Percentiles rank a stretch among this genome's conserved stretches.
Conservation (phyloP, 2,797 vertebrate species). For the Helostoma temminkii region DNA sequence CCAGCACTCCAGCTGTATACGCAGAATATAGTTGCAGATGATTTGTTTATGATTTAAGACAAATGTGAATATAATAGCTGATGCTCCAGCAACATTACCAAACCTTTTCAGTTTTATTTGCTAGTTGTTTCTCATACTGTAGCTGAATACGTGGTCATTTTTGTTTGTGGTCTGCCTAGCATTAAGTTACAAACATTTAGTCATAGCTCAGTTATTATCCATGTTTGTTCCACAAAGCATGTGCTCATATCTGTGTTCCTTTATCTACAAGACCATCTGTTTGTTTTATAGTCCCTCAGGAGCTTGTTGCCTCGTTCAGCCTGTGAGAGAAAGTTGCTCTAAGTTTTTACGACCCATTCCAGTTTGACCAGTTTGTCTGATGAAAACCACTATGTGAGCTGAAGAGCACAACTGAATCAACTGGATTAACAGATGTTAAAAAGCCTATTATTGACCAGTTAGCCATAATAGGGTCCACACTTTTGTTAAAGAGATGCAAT, state of each 20-base stretch:
- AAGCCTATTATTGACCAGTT: too few species aligned
- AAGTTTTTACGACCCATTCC: slow-evolving; percentile 14
- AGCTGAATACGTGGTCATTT: neutral
- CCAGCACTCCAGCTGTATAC: too few species aligned
- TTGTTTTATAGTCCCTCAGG: slow-evolving; percentile 42
- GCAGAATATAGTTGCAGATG: too few species aligned
- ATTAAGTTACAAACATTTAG: neutral
- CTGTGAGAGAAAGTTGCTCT: slow-evolving; percentile 30
- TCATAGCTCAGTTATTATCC: slow-evolving; percentile 1
- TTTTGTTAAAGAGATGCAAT: too few species aligned
- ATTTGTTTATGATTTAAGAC: neutral
- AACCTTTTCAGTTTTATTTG: too few species aligned
- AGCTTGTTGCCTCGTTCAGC: slow-evolving; percentile 26
- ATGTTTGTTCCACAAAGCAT: neutral
- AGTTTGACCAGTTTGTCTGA: neutral
- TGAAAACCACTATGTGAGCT: slow-evolving; percentile 1
- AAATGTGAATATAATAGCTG: neutral
- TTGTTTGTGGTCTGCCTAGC: too few species aligned
- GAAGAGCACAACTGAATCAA: neutral
- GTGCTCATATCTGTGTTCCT: neutral
- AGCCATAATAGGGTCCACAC: too few species aligned
- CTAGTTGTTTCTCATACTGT: neutral
- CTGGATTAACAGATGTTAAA: too few species aligned
- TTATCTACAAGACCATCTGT: slow-evolving; percentile 29
- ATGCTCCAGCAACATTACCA: neutral